Percentiles rank a stretch among this genome's conserved stretches.
These are phyloP conservation scores for Triplophysa yarkandensis DNA, from an alignment of 2,797 vertebrate species.

Conservation along the genomic window DNA sequence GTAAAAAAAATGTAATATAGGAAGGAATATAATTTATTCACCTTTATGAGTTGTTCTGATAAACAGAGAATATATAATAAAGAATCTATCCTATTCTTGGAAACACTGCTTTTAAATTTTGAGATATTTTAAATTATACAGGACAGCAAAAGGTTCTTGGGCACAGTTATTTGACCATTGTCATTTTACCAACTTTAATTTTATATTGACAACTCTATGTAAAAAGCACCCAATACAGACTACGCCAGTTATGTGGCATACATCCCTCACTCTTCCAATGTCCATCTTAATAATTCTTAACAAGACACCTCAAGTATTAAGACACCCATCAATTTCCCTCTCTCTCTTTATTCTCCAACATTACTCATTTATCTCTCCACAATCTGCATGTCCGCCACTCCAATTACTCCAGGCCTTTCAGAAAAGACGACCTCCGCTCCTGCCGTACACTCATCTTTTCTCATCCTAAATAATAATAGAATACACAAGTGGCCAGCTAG, in stretches of 20 bases:
- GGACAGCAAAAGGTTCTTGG: no score
- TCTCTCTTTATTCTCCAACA: conserved; percentile 1
- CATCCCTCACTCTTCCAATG: neutral
- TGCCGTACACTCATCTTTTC: conserved; percentile 24
- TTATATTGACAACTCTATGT: neutral
- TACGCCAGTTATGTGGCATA: neutral
- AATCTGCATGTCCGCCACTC: conserved; percentile 43
- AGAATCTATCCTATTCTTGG: no score
- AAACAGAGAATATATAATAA: no score
- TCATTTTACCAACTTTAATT: no score
- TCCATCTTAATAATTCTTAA: conserved; percentile 33
- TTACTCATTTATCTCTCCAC: conserved; percentile 7
- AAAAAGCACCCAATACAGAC: neutral
- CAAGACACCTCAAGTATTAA: conserved; percentile 34
- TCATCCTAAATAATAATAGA: conserved; percentile 55
- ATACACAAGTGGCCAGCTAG: conserved; percentile 35
- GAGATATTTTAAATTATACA: no score
- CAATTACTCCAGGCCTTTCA: conserved; percentile 47
- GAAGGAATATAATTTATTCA: no score
- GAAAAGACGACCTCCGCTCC: conserved; percentile 34
- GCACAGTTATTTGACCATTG: no score
- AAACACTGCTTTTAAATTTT: no score
- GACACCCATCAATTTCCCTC: conserved; percentile 13
- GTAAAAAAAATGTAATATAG: no score
- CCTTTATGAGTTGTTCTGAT: no score